phyloP scores from a whole-genome alignment of 1,140 invertebrate genomes.

The Brachionus calyciflorus region DNA sequence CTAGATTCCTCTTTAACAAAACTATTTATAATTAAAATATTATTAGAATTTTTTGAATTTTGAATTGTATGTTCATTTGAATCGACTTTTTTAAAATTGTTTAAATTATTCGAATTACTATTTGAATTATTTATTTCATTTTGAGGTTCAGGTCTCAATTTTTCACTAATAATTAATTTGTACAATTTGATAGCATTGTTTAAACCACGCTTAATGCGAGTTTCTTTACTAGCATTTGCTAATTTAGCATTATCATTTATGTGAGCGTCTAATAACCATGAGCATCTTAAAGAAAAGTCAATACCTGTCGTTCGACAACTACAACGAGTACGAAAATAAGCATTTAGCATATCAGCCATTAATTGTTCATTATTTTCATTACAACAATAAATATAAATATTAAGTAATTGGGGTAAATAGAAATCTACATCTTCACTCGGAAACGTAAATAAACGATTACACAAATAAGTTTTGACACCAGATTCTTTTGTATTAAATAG shows the following conservation, averaged over 20 bases:
- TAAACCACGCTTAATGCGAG: not conserved
- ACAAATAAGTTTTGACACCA: constrained; percentile 85
- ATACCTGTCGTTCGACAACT: constrained; percentile 79
- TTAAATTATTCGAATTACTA: too few species aligned
- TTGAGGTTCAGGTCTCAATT: not conserved
- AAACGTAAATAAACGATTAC: constrained; percentile 93
- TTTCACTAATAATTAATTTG: constrained; percentile 26
- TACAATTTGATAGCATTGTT: constrained; percentile 43
- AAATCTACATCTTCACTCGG: constrained; percentile 86
- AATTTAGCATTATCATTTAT: constrained; percentile 26
- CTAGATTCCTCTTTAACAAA: constrained; percentile 5
- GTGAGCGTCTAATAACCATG: constrained; percentile 91
- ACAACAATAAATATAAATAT: constrained; percentile 96
- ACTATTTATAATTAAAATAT: not conserved
- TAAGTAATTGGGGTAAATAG: constrained; percentile 92
- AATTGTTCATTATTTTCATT: constrained; percentile 58
- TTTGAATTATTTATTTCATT: not conserved
- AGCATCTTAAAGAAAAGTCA: constrained; percentile 89
- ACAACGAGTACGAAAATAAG: not conserved
- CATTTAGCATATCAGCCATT: not conserved
- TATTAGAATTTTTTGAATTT: not conserved
- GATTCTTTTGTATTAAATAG: constrained; percentile 96
- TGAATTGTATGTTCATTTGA: too few species aligned
- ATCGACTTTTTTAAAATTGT: too few species aligned
- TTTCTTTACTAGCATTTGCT: not conserved